These are phyloP conservation scores for Sycophila sp. DNA, from an alignment of 1,140 invertebrate genomes.

Conservation along the genomic window DNA sequence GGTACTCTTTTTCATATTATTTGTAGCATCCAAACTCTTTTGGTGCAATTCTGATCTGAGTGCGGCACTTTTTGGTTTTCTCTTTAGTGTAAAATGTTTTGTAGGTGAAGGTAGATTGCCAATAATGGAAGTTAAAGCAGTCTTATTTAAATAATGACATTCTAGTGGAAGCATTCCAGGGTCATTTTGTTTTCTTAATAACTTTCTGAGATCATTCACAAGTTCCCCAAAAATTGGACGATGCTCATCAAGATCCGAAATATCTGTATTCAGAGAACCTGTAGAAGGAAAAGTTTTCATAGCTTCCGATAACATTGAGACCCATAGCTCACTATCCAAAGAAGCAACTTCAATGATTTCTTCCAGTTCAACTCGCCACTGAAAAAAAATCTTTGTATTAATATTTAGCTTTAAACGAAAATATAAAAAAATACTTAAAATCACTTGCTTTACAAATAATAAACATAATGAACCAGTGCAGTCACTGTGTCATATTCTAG, in stretches of 20 bases:
- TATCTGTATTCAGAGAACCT: slow-evolving; percentile 88
- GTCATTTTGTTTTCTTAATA: slow-evolving; percentile 88
- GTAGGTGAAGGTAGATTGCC: slow-evolving; percentile 73
- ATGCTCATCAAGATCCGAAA: slow-evolving; percentile 85
- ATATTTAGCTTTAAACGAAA: too few species aligned
- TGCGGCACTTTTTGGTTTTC: slow-evolving; percentile 94
- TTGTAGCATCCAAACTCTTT: slow-evolving; percentile 89
- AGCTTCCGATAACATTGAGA: slow-evolving; percentile 94
- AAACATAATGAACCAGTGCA: too few species aligned
- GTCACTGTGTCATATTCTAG: too few species aligned
- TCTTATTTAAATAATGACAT: slow-evolving; percentile 96
- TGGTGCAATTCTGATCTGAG: slow-evolving; percentile 89
- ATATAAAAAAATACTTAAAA: too few species aligned
- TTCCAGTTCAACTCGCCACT: slow-evolving; percentile 94
- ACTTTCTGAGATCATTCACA: slow-evolving; percentile 85
- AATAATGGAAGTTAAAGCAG: slow-evolving; percentile 86
- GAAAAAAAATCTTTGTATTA: too few species aligned
- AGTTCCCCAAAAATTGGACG: slow-evolving; percentile 90
- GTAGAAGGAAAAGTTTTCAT: slow-evolving; percentile 91
- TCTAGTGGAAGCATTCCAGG: slow-evolving; percentile 91
- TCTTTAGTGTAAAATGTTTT: slow-evolving; percentile 94
- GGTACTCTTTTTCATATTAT: slow-evolving; percentile 88
- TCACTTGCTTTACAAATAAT: too few species aligned
- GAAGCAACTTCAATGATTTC: slow-evolving; percentile 93
- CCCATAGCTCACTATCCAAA: slow-evolving; percentile 94